A percentile compares a stretch with the other conserved stretches of the same genome.
Evolutionary conservation across 2,888 invertebrate genomes (phyloP).

Genomic region (Thyatira batis): DNA sequence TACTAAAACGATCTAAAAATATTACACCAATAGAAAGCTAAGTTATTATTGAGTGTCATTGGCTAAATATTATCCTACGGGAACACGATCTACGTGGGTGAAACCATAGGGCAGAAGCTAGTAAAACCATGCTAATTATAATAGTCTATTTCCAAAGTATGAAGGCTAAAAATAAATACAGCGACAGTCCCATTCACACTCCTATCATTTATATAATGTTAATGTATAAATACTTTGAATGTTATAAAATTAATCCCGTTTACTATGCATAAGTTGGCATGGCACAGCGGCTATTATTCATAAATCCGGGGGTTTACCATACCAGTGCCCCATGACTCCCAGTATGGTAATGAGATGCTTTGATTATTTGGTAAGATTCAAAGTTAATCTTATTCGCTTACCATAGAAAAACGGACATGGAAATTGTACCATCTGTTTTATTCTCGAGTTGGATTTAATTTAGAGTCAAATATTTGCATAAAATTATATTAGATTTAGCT

Average conservation of each 20-base stretch:
- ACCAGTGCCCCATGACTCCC: constrained; percentile 7
- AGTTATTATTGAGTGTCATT: too few species aligned
- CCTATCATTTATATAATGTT: neutral
- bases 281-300: constrained; percentile 11
- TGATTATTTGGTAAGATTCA: constrained; percentile 1
- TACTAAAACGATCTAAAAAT: too few species aligned
- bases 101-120: too few species aligned
- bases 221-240: constrained; percentile 13
- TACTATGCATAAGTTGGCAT: constrained; percentile 20
- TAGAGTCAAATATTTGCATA: too few species aligned
- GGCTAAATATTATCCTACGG: too few species aligned
- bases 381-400: neutral
- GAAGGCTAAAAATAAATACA: neutral
- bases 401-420: neutral
- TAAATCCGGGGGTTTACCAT: constrained; percentile 21
- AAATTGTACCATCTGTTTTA: neutral
- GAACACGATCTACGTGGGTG: too few species aligned
- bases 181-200: neutral
- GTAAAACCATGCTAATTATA: too few species aligned
- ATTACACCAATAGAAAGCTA: too few species aligned
- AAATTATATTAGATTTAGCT: neutral
- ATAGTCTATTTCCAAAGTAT: too few species aligned
- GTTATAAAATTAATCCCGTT: constrained; percentile 14
- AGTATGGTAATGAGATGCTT: constrained; percentile 17
- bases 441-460: neutral